Conservation (phyloP, 2,797 vertebrate genomes). For the Phalanger gymnotis region DNA sequence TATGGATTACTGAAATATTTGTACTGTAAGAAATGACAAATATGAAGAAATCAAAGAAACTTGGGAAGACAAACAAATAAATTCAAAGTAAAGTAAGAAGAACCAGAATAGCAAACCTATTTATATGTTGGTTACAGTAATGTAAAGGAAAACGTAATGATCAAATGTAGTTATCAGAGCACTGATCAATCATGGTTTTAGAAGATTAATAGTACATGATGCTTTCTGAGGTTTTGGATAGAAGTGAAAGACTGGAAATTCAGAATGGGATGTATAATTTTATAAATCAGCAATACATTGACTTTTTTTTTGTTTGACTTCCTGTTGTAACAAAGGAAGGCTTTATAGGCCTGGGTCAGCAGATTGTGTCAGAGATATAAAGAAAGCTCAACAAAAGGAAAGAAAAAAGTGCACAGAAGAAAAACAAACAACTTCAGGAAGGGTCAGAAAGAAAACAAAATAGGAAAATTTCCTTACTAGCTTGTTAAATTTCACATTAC, state of each 20-base stretch:
- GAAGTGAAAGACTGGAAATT: neutral
- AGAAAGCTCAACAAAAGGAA: neutral
- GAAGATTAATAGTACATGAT: neutral
- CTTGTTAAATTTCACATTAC: neutral
- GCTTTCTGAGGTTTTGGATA: too few relatives aligned
- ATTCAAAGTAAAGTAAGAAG: too few relatives aligned
- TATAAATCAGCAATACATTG: neutral
- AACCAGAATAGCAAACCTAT: neutral
- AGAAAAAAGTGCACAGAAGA: neutral
- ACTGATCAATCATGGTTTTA: neutral
- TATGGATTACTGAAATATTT: neutral
- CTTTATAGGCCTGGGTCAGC: neutral
- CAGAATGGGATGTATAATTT: neutral
- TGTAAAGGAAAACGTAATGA: neutral
- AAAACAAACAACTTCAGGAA: neutral
- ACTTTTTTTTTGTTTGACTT: neutral
- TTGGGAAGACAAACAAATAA: neutral
- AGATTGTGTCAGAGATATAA: neutral
- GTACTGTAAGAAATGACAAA: neutral
- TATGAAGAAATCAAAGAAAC: neutral
- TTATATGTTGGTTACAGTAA: neutral
- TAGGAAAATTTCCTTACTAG: neutral
- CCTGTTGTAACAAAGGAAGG: neutral
- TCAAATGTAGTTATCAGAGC: neutral
- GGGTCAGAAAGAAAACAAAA: neutral